Conservation (phyloP, 2,113 vertebrate species). For the Esox niger region DNA sequence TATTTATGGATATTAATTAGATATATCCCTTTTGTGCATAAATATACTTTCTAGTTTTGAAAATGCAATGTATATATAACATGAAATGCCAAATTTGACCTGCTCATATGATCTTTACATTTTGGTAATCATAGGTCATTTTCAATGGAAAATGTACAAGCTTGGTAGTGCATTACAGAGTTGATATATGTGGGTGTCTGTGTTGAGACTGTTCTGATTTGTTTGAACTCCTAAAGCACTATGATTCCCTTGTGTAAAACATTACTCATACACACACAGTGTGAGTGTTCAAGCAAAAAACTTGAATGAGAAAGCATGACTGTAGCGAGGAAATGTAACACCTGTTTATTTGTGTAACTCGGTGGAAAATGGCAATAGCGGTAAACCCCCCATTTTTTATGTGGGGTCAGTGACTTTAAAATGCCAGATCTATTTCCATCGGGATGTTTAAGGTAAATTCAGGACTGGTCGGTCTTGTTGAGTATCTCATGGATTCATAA, state of each 20-base stretch:
- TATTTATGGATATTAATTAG: no score
- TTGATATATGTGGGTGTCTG: conserved; percentile 11
- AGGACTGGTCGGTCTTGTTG: not conserved
- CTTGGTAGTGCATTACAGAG: not conserved
- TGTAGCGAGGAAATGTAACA: not conserved
- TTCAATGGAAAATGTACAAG: no score
- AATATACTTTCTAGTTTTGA: no score
- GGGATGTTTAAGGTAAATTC: not conserved
- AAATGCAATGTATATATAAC: no score
- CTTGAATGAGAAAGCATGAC: not conserved
- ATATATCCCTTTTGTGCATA: no score
- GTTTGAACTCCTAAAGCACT: conserved; percentile 20
- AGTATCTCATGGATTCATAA: not conserved
- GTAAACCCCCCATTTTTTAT: not conserved
- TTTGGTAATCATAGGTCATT: no score
- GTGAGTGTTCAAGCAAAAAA: not conserved
- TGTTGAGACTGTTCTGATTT: conserved; percentile 17
- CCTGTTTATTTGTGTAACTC: not conserved
- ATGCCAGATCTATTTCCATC: conserved; percentile 15
- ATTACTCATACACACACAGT: conserved; percentile 15
- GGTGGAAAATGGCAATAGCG: not conserved
- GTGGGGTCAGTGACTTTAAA: not conserved
- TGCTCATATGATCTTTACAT: no score
- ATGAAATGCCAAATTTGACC: no score
- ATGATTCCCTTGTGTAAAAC: conserved; percentile 10